These are phyloP conservation scores for Cryptotis parvus DNA, from an alignment of 2,113 vertebrate genomes.

Conservation along the genomic window DNA sequence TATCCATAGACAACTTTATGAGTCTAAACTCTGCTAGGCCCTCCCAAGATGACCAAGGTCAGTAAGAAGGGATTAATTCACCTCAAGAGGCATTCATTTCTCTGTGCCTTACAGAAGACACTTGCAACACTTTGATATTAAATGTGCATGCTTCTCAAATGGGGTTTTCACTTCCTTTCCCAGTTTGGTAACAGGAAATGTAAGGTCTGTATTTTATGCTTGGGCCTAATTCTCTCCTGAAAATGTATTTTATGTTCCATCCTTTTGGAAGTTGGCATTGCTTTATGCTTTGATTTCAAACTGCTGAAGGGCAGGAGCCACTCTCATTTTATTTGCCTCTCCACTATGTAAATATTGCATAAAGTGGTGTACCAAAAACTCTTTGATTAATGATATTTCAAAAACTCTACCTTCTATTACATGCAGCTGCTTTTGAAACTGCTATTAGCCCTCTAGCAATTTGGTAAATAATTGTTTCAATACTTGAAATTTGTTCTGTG, in stretches of 20 bases:
- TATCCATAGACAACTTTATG: no score
- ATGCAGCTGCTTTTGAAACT: constrained; percentile 27
- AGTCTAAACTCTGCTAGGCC: no score
- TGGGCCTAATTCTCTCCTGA: constrained; percentile 26
- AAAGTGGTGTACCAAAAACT: background rate
- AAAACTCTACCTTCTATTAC: background rate
- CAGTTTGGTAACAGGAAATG: background rate
- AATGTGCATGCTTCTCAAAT: constrained; percentile 15
- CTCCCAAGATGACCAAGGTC: no score
- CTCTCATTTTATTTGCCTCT: background rate
- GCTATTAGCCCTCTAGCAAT: constrained; percentile 15
- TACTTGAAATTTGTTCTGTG: constrained; percentile 35
- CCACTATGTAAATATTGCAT: background rate
- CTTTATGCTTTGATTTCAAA: constrained; percentile 60
- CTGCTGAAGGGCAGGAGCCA: background rate
- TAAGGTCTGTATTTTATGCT: background rate
- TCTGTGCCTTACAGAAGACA: no score
- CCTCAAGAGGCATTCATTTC: background rate
- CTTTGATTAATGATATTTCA: constrained; percentile 1
- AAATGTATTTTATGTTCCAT: background rate
- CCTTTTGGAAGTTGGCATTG: background rate
- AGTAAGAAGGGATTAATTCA: background rate
- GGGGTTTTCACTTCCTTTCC: background rate
- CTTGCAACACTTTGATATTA: background rate
- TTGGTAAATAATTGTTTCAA: constrained; percentile 49